Evolutionary conservation across 2,113 vertebrate genomes (phyloP), one percentile per base, ranked within the genome.

Genomic region (Mesembrinibis cayennensis): DNA sequence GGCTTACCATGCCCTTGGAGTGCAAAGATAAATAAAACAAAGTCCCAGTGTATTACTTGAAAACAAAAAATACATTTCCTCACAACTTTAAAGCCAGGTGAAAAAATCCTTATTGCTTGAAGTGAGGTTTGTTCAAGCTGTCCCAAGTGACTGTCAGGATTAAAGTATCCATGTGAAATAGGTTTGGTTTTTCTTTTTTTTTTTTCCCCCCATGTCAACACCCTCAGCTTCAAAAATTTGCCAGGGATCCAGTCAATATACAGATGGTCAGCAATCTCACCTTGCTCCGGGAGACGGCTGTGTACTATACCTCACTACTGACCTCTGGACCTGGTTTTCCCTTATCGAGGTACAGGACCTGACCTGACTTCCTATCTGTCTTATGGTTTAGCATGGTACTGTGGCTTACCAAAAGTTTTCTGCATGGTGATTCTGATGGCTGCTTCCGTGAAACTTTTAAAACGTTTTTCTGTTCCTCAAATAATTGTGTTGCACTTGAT

Each of bases 191-290:
- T 32, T 29, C 34, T 45, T 38, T 22, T 49, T 9, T 2, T 44
- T 27, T 42, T 27, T 52, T 52, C 27, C 6, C 16, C 27, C 10
- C 22, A 11, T 30, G 23, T n/a, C 72, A 15, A 88, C 27, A 34
- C 56, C 49, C 13, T 42, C 94, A 97, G 97, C 97, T 97, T 50
- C 95, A 94, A 21, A 89, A 30, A 4, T 97, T 97, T 47, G 88
- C 94, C 87, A 82, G 56, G 29, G 93, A 97, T 59, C 79, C 97
- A 0, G 80, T 49, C 18, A 89, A 61, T 2, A 2, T 96, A 12
- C 56, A 90, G 69, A 40, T 93, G 90, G 32, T 96, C 17, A 65
- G 87, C 83, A 89, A 92, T 26, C 95, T 97, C 65, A 95, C 77
- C 44, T 36, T 97, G 81, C 91, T 89, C 3, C 21, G 7, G 84